These are phyloP conservation scores for Garra rufa DNA, from an alignment of 2,113 vertebrate species.

Conservation along the genomic window DNA sequence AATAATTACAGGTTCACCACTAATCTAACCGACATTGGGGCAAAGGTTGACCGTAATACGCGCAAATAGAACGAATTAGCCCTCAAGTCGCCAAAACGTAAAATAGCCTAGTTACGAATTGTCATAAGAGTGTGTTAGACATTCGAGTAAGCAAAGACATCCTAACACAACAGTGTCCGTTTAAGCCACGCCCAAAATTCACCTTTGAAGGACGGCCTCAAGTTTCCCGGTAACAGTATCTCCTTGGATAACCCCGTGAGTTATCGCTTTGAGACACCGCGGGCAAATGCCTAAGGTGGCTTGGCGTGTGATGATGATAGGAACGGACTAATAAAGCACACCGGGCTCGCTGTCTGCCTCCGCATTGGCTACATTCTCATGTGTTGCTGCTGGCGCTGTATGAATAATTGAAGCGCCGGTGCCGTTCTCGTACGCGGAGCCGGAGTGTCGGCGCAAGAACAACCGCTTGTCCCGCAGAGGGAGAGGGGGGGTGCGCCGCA, in stretches of 20 bases:
- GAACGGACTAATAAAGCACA: constrained; percentile 86
- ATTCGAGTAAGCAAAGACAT: not conserved
- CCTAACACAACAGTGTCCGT: not conserved
- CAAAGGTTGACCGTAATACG: too few relatives aligned
- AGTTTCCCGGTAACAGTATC: constrained; percentile 44
- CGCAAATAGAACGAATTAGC: not conserved
- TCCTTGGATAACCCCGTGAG: constrained; percentile 35
- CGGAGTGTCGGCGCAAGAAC: constrained; percentile 12
- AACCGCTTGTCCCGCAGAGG: constrained; percentile 1
- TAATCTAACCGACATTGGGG: too few relatives aligned
- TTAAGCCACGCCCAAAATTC: constrained; percentile 22
- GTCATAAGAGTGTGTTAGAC: not conserved
- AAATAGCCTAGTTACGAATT: not conserved
- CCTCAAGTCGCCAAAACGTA: not conserved
- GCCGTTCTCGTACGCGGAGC: constrained; percentile 47
- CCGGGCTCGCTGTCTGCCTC: constrained; percentile 78
- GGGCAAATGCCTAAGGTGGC: constrained; percentile 64
- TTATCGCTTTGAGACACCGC: constrained; percentile 32
- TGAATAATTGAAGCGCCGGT: constrained; percentile 89
- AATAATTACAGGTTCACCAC: too few relatives aligned
- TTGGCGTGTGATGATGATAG: constrained; percentile 84
- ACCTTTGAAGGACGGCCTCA: constrained; percentile 42
- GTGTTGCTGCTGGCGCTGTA: constrained; percentile 87
- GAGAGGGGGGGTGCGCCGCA: not conserved
- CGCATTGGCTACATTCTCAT: constrained; percentile 84